These are phyloP conservation scores for Notothenia coriiceps DNA, from an alignment of 2,113 vertebrate genomes.

Conservation along the genomic window DNA sequence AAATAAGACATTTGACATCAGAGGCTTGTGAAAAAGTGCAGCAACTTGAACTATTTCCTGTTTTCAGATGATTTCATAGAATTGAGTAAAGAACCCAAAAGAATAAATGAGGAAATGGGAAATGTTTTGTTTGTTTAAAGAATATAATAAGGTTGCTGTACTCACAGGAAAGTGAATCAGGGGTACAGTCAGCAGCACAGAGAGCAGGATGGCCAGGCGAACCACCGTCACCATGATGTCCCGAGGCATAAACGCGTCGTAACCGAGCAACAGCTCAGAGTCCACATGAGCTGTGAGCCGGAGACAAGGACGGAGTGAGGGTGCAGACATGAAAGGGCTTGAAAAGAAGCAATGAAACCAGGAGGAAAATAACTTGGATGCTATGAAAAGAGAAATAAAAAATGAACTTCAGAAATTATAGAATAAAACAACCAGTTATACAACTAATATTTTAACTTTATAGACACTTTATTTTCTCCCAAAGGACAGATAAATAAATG, in stretches of 20 bases:
- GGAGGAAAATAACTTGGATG: no score
- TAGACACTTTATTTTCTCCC: no score
- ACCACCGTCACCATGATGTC: constrained; percentile 90
- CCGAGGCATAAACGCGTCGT: constrained; percentile 86
- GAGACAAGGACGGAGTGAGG: not conserved
- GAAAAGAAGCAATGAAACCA: no score
- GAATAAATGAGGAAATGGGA: not conserved
- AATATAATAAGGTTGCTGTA: constrained; percentile 21
- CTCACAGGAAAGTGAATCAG: constrained; percentile 98
- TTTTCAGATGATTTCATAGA: not conserved
- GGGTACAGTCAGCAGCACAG: constrained; percentile 93
- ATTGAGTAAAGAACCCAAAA: not conserved
- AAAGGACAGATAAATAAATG: no score
- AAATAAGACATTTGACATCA: not conserved
- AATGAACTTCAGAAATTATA: no score
- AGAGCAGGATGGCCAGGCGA: constrained; percentile 89
- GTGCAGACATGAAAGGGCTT: not conserved
- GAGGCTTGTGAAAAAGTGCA: not conserved
- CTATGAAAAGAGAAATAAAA: no score
- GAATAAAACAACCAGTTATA: no score
- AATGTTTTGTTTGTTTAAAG: not conserved
- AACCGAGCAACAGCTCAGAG: constrained; percentile 90
- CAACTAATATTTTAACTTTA: no score
- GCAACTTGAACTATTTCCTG: not conserved
- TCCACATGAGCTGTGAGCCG: constrained; percentile 87